Conservation (phyloP, 1,140 invertebrate genomes). For the Ericerus pela region DNA sequence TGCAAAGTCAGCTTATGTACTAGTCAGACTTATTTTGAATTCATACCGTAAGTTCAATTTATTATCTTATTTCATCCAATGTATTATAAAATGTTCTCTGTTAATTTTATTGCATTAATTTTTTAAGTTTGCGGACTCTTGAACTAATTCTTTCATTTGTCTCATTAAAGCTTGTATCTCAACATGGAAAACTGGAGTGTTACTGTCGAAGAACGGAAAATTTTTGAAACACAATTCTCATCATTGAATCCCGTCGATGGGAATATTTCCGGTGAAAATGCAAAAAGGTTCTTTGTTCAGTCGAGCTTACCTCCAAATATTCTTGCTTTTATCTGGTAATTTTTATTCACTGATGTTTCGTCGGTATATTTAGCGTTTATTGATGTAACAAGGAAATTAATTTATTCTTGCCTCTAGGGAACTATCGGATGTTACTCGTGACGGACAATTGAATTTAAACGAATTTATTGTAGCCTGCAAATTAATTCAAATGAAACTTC, state of each 20-base stretch:
- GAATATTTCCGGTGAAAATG: slow-evolving; percentile 82
- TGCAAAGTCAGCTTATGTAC: no score
- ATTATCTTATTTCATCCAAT: no score
- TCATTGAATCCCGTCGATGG: slow-evolving; percentile 73
- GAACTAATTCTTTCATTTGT: no score
- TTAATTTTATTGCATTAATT: no score
- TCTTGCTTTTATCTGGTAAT: slow-evolving; percentile 87
- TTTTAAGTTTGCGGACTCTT: no score
- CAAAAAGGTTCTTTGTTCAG: slow-evolving; percentile 83
- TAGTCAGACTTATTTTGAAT: no score
- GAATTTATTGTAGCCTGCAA: slow-evolving; percentile 98
- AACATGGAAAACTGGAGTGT: slow-evolving; percentile 71
- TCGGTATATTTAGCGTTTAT: not conserved
- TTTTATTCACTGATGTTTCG: not conserved
- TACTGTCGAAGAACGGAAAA: slow-evolving; percentile 64
- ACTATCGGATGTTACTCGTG: slow-evolving; percentile 85
- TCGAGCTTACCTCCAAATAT: slow-evolving; percentile 75
- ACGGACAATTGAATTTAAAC: slow-evolving; percentile 91
- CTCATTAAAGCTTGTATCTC: no score
- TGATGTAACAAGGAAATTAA: not conserved
- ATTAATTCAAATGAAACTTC: slow-evolving; percentile 84
- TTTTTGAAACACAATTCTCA: slow-evolving; percentile 85
- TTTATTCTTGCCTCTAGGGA: slow-evolving; percentile 40
- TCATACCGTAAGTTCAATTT: no score
- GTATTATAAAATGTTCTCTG: no score